Percentiles rank a stretch among this genome's conserved stretches.
Conservation (phyloP, 1,140 invertebrate species). For the Acromyrmex charruanus region DNA sequence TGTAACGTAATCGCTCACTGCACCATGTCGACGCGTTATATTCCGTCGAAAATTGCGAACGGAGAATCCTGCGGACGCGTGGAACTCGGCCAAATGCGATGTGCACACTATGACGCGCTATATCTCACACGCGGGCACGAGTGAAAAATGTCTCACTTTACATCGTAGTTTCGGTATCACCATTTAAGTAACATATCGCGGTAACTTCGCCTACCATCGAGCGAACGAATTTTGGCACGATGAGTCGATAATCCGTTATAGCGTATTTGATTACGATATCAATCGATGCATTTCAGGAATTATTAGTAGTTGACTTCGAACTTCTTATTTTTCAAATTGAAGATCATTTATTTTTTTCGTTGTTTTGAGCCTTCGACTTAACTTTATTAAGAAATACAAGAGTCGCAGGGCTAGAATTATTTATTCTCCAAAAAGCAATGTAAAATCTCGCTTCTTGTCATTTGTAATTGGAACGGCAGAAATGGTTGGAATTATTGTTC, state of each 20-base stretch:
- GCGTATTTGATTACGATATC: slow-evolving; percentile 31
- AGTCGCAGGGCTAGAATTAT: not conserved
- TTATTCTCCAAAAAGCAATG: not conserved
- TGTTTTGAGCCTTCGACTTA: not conserved
- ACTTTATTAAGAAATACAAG: not conserved
- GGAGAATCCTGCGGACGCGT: slow-evolving; percentile 41
- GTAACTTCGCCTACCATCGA: slow-evolving; percentile 33
- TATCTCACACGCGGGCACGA: not conserved
- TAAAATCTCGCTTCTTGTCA: slow-evolving; percentile 7
- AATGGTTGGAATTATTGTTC: slow-evolving; percentile 51
- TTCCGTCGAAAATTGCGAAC: slow-evolving; percentile 46
- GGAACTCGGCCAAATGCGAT: slow-evolving; percentile 71
- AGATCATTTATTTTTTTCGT: not conserved
- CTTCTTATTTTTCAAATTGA: not conserved
- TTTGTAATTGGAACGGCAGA: not conserved
- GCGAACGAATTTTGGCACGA: slow-evolving; percentile 14
- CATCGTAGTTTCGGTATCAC: slow-evolving; percentile 57
- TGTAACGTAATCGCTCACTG: slow-evolving; percentile 1
- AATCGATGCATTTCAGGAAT: not conserved
- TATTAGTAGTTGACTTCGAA: not conserved
- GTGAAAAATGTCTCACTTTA: slow-evolving; percentile 74
- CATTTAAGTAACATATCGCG: slow-evolving; percentile 72
- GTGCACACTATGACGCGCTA: slow-evolving; percentile 60
- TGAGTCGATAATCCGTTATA: slow-evolving; percentile 40
- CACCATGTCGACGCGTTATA: slow-evolving; percentile 34